Evolutionary conservation across 2,113 vertebrate genomes (phyloP), one percentile per base, ranked within the genome.

Genomic region (Pelodiscus sinensis): DNA sequence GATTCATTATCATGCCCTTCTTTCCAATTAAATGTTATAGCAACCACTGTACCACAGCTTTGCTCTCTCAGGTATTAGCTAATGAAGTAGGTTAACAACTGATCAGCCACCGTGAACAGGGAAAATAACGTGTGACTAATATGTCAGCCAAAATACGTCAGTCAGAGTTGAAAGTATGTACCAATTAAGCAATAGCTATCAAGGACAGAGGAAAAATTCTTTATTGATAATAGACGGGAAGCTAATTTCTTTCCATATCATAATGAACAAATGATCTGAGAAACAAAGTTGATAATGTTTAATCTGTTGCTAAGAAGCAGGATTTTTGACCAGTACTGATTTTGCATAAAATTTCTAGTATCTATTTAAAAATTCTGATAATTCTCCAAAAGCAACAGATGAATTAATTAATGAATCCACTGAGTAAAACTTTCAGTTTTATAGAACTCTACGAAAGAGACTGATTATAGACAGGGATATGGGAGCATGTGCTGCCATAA

Each of bases 21-120:
- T 2, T 0, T 27, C 1, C 22, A 10, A 29, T 8, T 16, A 86
- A 55, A 4, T 1, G 0, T 19, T 3, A 2, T 1, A 25, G 38
- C 15, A 0, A 27, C 3, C 2, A n/a, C 38, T 3, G 44, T n/a
- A 29, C 2, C 13, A 1, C 84, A 31, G 81, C 0, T 68, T 0
- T 21, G 35, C 14, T 95, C 82, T 81, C 86, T 90, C 7, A 0
- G 91, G 71, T 1, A 7, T 0, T 1, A 0, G 81, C 3, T 91
- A 90, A 95, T 8, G 81, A 90, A 80, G 77, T 25, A 4, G 9
- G 60, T 31, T 0, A 84, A 58, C 38, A 0, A 1, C 50, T 5
- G 55, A 3, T 24, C 35, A 2, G 0, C 52, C 0, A 57, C 75
- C 6, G 24, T 21, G 7, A 77, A 77, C 22, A 51, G 51, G 44